These are phyloP conservation scores for Colius striatus DNA, from an alignment of 2,113 vertebrate species.

Conservation along the genomic window DNA sequence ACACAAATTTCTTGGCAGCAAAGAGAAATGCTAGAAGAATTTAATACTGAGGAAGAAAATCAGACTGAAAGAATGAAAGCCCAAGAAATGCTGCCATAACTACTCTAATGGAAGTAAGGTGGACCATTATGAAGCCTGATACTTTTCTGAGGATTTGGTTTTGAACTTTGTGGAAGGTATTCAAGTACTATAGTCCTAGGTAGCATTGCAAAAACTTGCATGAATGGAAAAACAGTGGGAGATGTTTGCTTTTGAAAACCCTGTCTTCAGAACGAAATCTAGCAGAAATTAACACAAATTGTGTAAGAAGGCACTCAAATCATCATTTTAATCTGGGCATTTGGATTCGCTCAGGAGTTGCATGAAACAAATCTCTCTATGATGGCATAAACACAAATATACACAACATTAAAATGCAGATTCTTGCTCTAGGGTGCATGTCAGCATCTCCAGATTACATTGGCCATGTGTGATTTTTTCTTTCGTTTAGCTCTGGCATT, in stretches of 20 bases:
- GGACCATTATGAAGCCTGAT: background rate
- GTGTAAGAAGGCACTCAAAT: background rate
- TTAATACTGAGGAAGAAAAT: background rate
- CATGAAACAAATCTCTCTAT: background rate
- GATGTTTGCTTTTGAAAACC: background rate
- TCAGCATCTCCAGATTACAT: background rate
- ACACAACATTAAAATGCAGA: background rate
- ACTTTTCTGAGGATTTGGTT: background rate
- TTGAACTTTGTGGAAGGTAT: background rate
- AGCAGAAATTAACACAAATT: background rate
- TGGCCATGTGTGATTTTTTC: background rate
- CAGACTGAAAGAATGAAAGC: background rate
- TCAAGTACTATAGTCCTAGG: background rate
- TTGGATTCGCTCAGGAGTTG: background rate
- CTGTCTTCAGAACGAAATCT: background rate
- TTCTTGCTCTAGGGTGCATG: background rate
- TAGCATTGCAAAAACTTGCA: background rate
- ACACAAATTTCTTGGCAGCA: background rate
- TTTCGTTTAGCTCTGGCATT: background rate
- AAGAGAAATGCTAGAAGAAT: background rate
- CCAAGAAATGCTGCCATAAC: background rate
- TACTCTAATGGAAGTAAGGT: background rate
- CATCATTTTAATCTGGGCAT: background rate
- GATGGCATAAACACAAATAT: background rate
- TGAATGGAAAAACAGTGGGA: background rate